These are phyloP conservation scores for Phlogophora meticulosa DNA, from an alignment of 2,888 invertebrate species.

Conservation along the genomic window DNA sequence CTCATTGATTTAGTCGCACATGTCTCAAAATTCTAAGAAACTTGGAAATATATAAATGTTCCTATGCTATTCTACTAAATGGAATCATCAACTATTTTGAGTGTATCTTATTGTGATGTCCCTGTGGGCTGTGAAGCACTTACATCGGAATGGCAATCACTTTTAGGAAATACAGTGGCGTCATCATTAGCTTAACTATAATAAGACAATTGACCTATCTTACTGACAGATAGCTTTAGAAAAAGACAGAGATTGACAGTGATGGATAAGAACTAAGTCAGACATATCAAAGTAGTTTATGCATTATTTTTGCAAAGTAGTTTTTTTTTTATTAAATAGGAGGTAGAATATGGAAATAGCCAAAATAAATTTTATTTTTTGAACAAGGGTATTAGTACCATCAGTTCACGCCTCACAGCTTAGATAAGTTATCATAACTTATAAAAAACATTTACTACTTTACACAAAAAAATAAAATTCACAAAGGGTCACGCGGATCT, in stretches of 20 bases:
- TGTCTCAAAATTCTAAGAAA: constrained; percentile 7
- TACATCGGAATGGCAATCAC: constrained; percentile 20
- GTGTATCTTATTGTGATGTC: background rate
- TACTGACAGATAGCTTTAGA: no score
- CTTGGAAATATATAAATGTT: constrained; percentile 12
- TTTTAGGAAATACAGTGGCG: constrained; percentile 3
- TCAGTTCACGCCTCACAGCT: no score
- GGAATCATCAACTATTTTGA: constrained; percentile 18
- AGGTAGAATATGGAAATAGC: no score
- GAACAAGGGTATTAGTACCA: no score
- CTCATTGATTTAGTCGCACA: background rate
- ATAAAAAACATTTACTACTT: constrained; percentile 17
- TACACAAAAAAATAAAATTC: constrained; percentile 25
- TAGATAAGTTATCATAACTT: constrained; percentile 8
- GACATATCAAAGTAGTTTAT: no score
- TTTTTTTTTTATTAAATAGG: no score
- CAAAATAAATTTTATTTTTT: no score
- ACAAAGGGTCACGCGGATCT: constrained; percentile 58
- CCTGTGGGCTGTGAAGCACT: background rate
- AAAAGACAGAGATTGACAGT: no score
- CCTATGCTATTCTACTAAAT: constrained; percentile 6
- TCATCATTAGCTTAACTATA: no score
- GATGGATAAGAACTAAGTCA: no score
- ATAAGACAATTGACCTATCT: no score
- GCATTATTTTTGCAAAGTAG: no score